These are phyloP conservation scores for Megalopta genalis DNA, from an alignment of 1,140 invertebrate genomes.

Conservation along the genomic window DNA sequence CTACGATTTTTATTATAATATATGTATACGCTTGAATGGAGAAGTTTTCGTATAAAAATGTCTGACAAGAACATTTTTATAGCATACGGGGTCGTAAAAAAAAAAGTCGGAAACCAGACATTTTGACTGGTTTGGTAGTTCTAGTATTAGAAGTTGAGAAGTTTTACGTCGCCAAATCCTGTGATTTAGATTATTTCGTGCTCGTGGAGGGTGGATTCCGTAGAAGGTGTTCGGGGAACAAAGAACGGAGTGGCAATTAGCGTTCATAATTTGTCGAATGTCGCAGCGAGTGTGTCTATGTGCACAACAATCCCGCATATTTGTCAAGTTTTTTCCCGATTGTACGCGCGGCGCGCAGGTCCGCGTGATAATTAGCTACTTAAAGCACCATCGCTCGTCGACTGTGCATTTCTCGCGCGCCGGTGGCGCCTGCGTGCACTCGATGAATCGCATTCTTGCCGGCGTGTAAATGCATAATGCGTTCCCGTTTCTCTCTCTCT, in stretches of 20 bases:
- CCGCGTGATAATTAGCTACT: slow-evolving; percentile 50
- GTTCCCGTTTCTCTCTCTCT: background rate
- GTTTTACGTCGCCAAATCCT: too few relatives aligned
- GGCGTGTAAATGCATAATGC: slow-evolving; percentile 35
- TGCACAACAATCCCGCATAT: background rate
- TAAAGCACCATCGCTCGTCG: slow-evolving; percentile 6
- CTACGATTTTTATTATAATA: too few relatives aligned
- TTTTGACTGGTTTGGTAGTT: too few relatives aligned
- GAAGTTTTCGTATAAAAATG: too few relatives aligned
- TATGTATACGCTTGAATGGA: too few relatives aligned
- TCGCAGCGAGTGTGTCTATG: background rate
- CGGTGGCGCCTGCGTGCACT: slow-evolving; percentile 31
- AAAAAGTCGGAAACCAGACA: too few relatives aligned
- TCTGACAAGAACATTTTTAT: too few relatives aligned
- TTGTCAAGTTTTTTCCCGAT: background rate
- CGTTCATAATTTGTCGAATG: slow-evolving; percentile 2
- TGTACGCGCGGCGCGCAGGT: background rate
- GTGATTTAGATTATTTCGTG: too few relatives aligned
- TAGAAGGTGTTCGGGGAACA: background rate
- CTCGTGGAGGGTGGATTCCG: too few relatives aligned
- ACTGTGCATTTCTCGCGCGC: slow-evolving; percentile 27
- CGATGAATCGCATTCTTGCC: slow-evolving; percentile 45
- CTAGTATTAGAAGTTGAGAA: too few relatives aligned
- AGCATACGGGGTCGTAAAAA: too few relatives aligned
- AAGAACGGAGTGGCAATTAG: background rate